phyloP scores from a whole-genome alignment of 2,113 vertebrate species.

The Pseudopodoces humilis region DNA sequence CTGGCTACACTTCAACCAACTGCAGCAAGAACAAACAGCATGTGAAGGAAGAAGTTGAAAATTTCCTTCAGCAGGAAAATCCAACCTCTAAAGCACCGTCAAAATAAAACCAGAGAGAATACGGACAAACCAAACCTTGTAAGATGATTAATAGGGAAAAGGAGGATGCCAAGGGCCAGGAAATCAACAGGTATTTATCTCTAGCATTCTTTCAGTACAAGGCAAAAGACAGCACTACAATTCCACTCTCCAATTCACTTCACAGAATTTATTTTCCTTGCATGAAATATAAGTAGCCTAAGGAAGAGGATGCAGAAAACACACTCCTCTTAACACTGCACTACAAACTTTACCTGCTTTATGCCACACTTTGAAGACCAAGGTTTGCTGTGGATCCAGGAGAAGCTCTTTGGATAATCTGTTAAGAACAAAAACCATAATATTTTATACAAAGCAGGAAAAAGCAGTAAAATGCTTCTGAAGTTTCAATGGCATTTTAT shows the following conservation, averaged over 20 bases:
- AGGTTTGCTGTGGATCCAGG: slow-evolving; percentile 86
- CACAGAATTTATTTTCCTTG: not conserved
- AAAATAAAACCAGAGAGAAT: not conserved
- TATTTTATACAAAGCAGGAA: not conserved
- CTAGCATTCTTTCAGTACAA: not conserved
- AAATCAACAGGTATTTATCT: not conserved
- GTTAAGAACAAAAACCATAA: not conserved
- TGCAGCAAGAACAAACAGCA: not conserved
- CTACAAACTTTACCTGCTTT: slow-evolving; percentile 82
- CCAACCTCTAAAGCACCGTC: not conserved
- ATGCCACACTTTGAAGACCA: slow-evolving; percentile 98
- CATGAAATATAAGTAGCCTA: not conserved
- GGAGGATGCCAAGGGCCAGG: not conserved
- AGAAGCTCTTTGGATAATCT: slow-evolving; percentile 92
- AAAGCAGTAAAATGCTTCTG: not conserved
- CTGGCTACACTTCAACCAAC: not conserved
- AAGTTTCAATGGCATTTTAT: not conserved
- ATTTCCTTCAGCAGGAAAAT: not conserved
- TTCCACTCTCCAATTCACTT: not conserved
- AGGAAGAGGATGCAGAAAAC: not conserved
- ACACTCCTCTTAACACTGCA: not conserved
- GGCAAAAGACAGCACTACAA: not conserved
- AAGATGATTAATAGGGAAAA: not conserved
- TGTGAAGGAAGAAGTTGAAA: not conserved
- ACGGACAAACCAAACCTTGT: not conserved